A percentile compares a stretch with the other conserved stretches of the same genome.
phyloP scores from a whole-genome alignment of 2,797 vertebrate species.

The Microctenopoma steveboyesi region DNA sequence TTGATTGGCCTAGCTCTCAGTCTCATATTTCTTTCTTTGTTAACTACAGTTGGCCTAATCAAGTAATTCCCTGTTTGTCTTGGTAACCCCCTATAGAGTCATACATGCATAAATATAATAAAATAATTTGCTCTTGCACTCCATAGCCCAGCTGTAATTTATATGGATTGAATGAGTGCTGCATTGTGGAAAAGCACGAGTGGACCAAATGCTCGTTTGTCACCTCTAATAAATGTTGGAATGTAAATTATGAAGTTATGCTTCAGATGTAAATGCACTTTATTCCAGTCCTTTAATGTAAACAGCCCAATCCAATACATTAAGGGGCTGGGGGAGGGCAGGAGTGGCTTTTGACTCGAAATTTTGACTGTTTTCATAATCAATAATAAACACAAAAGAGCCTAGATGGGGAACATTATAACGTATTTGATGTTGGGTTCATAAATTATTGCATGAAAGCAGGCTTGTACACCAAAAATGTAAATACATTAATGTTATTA shows the following conservation, averaged over 20 bases:
- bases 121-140: conserved; percentile 88
- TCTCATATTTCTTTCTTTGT: conserved; percentile 80
- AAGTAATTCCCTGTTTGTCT: conserved; percentile 82
- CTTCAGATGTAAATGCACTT: conserved; percentile 99
- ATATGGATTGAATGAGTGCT: conserved; percentile 88
- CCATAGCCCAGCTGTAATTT: conserved; percentile 84
- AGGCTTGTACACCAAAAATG: conserved; percentile 99
- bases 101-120: conserved; percentile 88
- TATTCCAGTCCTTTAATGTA: conserved; percentile 99
- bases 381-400: conserved; percentile 99
- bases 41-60: conserved; percentile 80
- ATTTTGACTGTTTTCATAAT: conserved; percentile 97
- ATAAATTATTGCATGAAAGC: conserved; percentile 99
- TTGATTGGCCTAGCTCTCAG: conserved; percentile 64
- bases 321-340: conserved; percentile 78
- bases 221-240: conserved; percentile 99
- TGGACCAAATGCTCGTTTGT: conserved; percentile 89
- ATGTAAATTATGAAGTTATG: conserved; percentile 99
- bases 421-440: conserved; percentile 97
- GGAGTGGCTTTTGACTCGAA: conserved; percentile 93
- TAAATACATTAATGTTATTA: conserved; percentile 99
- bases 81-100: conserved; percentile 83
- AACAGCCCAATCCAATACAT: conserved; percentile 85
- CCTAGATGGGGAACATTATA: conserved; percentile 95
- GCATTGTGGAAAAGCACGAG: conserved; percentile 88